phyloP scores from a whole-genome alignment of 2,888 invertebrate species.

The Diabrotica balteata region DNA sequence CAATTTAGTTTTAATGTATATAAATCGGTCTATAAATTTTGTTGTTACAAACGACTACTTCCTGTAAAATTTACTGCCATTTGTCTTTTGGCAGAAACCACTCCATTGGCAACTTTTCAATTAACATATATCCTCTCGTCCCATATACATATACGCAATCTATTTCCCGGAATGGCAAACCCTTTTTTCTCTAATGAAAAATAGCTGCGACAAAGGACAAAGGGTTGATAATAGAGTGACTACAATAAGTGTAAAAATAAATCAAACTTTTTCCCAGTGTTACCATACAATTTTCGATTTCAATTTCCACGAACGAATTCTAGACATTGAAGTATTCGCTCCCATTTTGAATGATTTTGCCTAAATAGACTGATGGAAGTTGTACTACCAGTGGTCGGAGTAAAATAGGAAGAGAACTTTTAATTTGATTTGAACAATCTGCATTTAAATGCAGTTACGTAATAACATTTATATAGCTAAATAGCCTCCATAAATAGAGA shows the following conservation, averaged over 20 bases:
- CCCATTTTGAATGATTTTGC: conserved; percentile 28
- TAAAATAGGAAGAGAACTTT: not conserved
- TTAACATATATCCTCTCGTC: too few relatives aligned
- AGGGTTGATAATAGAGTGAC: conserved; percentile 20
- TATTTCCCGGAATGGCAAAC: conserved; percentile 42
- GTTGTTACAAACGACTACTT: too few relatives aligned
- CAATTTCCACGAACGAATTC: conserved; percentile 26
- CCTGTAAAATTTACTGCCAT: too few relatives aligned
- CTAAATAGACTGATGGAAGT: conserved; percentile 5
- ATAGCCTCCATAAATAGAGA: too few relatives aligned
- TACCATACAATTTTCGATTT: conserved; percentile 22
- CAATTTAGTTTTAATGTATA: too few relatives aligned
- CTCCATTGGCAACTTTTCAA: too few relatives aligned
- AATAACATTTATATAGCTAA: too few relatives aligned
- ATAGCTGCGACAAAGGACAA: conserved; percentile 16
- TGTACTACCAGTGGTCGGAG: conserved; percentile 1
- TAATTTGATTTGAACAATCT: too few relatives aligned
- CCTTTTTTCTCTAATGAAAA: conserved; percentile 15
- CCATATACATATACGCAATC: conserved; percentile 48
- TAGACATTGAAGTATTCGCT: conserved; percentile 27
- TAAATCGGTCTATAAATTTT: too few relatives aligned
- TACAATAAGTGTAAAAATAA: conserved; percentile 25
- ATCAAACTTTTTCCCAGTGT: conserved; percentile 21
- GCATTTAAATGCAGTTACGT: too few relatives aligned
- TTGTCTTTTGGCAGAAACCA: too few relatives aligned